Evolutionary conservation across 2,888 invertebrate species (phyloP), one percentile per base, ranked within the genome.

Genomic region (Flexamia atlantica): DNA sequence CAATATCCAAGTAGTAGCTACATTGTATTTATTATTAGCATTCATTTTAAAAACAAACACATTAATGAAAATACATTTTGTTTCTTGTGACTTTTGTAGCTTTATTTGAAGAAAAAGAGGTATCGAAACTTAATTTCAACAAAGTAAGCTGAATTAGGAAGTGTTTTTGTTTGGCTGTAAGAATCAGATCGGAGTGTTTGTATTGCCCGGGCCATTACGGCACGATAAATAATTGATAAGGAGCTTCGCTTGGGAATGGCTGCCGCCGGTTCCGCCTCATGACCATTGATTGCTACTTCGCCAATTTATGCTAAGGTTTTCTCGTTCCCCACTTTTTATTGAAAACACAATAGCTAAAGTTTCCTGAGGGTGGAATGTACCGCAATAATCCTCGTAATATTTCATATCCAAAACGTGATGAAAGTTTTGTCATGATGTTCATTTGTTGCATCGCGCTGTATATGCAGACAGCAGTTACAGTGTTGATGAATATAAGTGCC

Each of bases 191-290:
- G 64, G 64, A 64, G 64, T 64, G 64, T 64, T 64, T 64, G 57
- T 68, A 32, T 32, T 32, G 68, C 32, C 68, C 14, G 70, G 40
- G 70, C 70, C 36, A 70, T 70, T 70, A 70, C 70, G 23, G 36
- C 36, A 12, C 76, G 42, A 76, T 76, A 76, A 76, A 76, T 76
- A 76, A 76, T 76, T 76, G 76, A 76, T 76, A 76, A 46, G 46
- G 28, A 64, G 64, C 64, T 64, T 64, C 64, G 64, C 30, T 28
- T 14, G 4, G 23, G 57, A 57, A 57, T 57, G 68, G 32, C 68
- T 68, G 60, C 68, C 32, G 70, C 20, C 70, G 36, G 64, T 64
- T 64, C 64, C 30, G 64, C 64, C 64, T 64, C 64, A 64, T 64
- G 64, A 17, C 30, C 64, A 28, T 25, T 64, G 64, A 64, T 64